Conservation (phyloP, 2,888 invertebrate genomes). For the Caradrina kadenii region DNA sequence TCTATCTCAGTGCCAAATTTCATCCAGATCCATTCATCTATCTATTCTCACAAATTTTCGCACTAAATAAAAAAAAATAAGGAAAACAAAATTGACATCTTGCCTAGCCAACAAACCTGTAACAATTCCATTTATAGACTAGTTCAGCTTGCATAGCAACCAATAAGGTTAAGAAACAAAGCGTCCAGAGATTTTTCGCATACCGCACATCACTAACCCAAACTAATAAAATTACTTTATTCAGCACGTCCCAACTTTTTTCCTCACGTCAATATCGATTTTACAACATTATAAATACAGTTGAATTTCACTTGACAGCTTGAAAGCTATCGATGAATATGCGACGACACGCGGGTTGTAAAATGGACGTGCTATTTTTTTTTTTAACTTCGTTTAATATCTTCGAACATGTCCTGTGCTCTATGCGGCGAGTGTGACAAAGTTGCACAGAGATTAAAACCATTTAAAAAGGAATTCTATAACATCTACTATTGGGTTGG, state of each 20-base stretch:
- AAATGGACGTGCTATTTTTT: constrained; percentile 72
- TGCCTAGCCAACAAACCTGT: not conserved
- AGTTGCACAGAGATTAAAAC: constrained; percentile 54
- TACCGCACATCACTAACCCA: constrained; percentile 61
- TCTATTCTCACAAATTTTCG: too few relatives aligned
- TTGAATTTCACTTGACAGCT: constrained; percentile 53
- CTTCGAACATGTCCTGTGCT: constrained; percentile 80
- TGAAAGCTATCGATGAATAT: constrained; percentile 60
- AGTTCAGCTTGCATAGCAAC: constrained; percentile 22
- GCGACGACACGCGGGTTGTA: constrained; percentile 77
- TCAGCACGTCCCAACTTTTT: constrained; percentile 59
- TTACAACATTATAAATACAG: constrained; percentile 53
- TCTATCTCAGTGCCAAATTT: too few relatives aligned
- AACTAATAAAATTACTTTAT: constrained; percentile 83
- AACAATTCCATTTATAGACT: constrained; percentile 10
- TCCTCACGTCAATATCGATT: constrained; percentile 49
- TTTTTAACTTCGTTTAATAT: constrained; percentile 73
- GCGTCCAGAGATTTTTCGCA: constrained; percentile 47
- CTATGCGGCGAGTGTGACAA: constrained; percentile 77
- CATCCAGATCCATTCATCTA: too few relatives aligned
- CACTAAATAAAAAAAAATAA: not conserved
- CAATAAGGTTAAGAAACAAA: constrained; percentile 44
- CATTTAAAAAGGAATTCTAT: constrained; percentile 45
- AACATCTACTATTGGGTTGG: not conserved
- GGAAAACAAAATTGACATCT: not conserved